Evolutionary conservation across 2,113 vertebrate genomes (phyloP).

Genomic region (Nicator chloris): DNA sequence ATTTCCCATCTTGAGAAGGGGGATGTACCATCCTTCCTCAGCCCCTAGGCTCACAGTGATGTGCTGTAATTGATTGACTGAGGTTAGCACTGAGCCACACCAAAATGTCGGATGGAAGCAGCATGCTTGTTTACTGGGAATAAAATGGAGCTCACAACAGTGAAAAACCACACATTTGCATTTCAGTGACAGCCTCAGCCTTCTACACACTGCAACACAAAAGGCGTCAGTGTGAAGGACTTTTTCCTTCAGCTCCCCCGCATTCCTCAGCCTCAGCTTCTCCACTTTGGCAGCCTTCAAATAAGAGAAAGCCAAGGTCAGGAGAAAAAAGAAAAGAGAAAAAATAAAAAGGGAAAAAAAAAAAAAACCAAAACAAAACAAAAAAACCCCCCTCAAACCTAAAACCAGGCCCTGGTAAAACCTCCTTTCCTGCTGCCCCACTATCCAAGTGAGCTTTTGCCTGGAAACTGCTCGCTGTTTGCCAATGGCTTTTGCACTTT

Average conservation of each 20-base stretch:
- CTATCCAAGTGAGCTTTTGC: background rate
- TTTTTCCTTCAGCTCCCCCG: background rate
- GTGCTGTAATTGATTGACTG: background rate
- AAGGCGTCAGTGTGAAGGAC: background rate
- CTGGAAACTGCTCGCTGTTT: rapidly evolving
- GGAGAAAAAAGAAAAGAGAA: rapidly evolving
- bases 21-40: background rate
- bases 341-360: background rate
- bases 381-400: rapidly evolving
- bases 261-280: background rate
- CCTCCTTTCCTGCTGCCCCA: background rate
- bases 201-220: background rate
- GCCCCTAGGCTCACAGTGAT: background rate
- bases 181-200: background rate
- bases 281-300: background rate
- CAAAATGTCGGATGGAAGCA: background rate
- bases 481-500: background rate
- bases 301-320: background rate
- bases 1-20: background rate
- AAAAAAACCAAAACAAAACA: no score
- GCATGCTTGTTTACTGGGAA: background rate
- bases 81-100: background rate
- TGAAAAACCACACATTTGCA: background rate
- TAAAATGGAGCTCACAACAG: background rate
- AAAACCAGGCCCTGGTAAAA: background rate